These are phyloP conservation scores for Catocala nupta DNA, from an alignment of 2,888 invertebrate species.

Conservation along the genomic window DNA sequence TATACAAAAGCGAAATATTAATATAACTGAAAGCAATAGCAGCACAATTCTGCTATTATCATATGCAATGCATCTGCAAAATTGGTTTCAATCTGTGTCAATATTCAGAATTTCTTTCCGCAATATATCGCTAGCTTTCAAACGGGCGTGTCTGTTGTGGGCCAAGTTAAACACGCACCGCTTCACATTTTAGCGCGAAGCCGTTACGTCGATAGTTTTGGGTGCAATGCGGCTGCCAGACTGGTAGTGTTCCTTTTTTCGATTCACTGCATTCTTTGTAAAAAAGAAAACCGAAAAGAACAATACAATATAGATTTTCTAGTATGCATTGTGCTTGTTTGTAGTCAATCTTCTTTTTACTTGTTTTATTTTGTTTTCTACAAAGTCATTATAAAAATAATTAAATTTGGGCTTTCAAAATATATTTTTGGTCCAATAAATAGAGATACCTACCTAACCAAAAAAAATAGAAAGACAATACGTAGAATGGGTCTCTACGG, in stretches of 20 bases:
- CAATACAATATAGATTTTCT: background rate
- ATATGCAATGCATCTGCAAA: background rate
- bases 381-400: no score
- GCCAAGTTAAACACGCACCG: conserved; percentile 49
- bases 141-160: conserved; percentile 21
- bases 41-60: no score
- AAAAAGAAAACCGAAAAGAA: background rate
- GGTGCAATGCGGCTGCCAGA: conserved; percentile 61
- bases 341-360: background rate
- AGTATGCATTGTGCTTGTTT: background rate
- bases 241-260: conserved; percentile 35
- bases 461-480: no score
- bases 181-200: conserved; percentile 50
- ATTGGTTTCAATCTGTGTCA: conserved; percentile 1
- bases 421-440: no score
- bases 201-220: conserved; percentile 52
- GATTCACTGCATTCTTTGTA: conserved; percentile 36
- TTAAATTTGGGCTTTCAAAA: no score
- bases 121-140: conserved; percentile 28
- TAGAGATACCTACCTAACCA: no score
- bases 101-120: conserved; percentile 15
- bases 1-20: no score
- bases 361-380: background rate
- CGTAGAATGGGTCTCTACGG: no score
- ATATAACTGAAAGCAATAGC: no score